phyloP scores from a whole-genome alignment of 2,113 vertebrate species.

The Albula goreensis region DNA sequence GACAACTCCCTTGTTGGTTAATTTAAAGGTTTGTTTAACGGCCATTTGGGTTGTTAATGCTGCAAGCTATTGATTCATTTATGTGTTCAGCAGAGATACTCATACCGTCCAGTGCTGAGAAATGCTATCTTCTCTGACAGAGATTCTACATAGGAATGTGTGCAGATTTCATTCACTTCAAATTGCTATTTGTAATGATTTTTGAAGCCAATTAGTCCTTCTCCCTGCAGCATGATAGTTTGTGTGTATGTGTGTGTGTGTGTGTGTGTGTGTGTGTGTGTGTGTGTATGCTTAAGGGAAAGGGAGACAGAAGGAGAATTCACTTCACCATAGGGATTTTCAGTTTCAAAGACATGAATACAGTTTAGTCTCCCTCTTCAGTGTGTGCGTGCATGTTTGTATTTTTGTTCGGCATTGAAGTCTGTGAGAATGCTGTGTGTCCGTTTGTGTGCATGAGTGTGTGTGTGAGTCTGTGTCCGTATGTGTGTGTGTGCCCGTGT shows the following conservation, averaged over 20 bases:
- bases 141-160: not conserved
- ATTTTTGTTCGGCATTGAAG: not conserved
- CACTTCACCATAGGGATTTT: too few species aligned
- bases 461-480: not conserved
- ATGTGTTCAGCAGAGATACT: not conserved
- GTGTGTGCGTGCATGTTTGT: not conserved
- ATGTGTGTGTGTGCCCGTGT: not conserved
- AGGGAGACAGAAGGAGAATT: too few species aligned
- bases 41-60: not conserved
- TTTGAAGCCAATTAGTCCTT: not conserved
- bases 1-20: not conserved
- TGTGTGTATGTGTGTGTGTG: not conserved
- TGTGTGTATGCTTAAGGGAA: too few species aligned
- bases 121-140: not conserved
- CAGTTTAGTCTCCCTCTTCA: too few species aligned
- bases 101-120: not conserved
- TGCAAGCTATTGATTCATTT: slow-evolving; percentile 8
- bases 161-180: not conserved
- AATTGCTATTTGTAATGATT: not conserved
- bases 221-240: not conserved
- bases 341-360: too few species aligned
- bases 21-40: not conserved
- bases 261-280: not conserved
- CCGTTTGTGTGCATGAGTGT: not conserved
- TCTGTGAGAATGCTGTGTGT: not conserved